These are phyloP conservation scores for Pteronura brasiliensis DNA, from an alignment of 2,113 vertebrate species.

Conservation along the genomic window DNA sequence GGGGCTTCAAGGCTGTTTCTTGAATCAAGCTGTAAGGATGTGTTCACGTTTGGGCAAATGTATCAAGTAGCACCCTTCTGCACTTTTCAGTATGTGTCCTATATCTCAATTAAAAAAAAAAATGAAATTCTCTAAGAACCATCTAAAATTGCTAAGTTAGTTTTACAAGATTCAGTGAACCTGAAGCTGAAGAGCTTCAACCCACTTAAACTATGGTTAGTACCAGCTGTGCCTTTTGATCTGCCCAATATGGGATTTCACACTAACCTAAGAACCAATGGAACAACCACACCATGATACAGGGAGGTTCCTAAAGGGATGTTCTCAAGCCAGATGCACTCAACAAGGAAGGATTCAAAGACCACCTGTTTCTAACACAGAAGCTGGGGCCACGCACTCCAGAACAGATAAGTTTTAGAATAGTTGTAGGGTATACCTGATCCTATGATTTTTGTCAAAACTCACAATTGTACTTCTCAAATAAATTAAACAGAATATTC, in stretches of 20 bases:
- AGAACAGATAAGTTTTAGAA: not conserved
- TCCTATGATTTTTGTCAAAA: not conserved
- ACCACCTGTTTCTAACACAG: not conserved
- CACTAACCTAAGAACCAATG: not conserved
- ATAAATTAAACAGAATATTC: not conserved
- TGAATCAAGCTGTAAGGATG: not conserved
- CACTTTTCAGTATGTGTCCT: not conserved
- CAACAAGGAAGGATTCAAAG: not conserved
- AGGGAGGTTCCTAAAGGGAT: not conserved
- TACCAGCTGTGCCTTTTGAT: not conserved
- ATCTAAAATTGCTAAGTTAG: not conserved
- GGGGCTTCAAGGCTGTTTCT: not conserved
- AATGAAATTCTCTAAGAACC: not conserved
- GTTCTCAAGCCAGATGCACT: not conserved
- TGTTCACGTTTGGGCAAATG: not conserved
- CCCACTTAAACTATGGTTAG: not conserved
- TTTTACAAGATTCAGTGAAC: not conserved
- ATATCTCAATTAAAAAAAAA: not conserved
- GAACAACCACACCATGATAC: not conserved
- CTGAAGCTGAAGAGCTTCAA: not conserved
- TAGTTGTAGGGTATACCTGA: not conserved
- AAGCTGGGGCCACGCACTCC: not conserved
- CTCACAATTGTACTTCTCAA: not conserved
- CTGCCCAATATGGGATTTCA: not conserved
- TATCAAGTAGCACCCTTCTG: not conserved